phyloP scores from a whole-genome alignment of 2,797 vertebrate genomes.

The Anabacerthia variegaticeps region DNA sequence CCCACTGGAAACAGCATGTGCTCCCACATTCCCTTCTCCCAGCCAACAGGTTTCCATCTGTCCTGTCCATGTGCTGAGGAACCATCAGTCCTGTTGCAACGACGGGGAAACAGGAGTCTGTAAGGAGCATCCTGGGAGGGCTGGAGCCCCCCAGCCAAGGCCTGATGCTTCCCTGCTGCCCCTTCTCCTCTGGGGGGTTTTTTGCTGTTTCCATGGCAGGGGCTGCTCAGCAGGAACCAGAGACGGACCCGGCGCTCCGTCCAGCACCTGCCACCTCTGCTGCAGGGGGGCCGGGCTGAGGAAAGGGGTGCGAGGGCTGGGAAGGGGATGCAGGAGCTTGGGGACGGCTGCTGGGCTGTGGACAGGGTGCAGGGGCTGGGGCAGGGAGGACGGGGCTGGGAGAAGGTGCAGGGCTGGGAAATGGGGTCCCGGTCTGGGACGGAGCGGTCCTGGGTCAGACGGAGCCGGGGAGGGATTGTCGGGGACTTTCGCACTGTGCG shows the following conservation, averaged over 20 bases:
- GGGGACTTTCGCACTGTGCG: neutral
- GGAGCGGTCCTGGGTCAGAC: neutral
- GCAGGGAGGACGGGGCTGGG: no score
- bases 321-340: neutral
- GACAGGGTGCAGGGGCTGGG: neutral
- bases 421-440: neutral
- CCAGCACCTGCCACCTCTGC: neutral
- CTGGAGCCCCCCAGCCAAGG: neutral
- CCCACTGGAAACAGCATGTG: accelerated
- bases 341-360: neutral
- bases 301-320: neutral
- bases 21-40: neutral
- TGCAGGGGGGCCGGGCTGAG: accelerated
- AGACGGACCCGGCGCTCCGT: neutral
- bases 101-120: accelerated
- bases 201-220: neutral
- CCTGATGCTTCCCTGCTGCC: neutral
- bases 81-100: accelerated
- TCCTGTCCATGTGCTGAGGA: accelerated
- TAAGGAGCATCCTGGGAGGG: accelerated
- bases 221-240: neutral
- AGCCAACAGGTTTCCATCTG: neutral
- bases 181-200: neutral
- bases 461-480: neutral
- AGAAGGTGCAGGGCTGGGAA: neutral